A percentile compares a stretch with the other conserved stretches of the same genome.
Evolutionary conservation across 2,888 invertebrate genomes (phyloP).

Genomic region (Pyralis farinalis): DNA sequence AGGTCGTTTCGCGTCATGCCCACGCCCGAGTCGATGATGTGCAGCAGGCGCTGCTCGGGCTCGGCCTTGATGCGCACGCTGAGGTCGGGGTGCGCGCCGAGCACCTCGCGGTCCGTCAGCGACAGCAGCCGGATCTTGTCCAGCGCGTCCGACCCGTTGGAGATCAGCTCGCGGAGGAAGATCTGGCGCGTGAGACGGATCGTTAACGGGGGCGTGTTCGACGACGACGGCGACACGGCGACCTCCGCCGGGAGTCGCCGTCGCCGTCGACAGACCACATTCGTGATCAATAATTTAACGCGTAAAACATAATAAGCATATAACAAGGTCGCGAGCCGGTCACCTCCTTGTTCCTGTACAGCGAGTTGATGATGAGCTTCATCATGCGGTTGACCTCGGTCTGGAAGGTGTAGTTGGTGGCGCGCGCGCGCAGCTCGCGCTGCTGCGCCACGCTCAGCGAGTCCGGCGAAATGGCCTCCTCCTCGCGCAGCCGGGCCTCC

Average conservation of each 20-base stretch:
- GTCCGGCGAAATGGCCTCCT: conserved; percentile 97
- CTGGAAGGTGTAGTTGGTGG: conserved; percentile 95
- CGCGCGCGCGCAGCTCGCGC: conserved; percentile 93
- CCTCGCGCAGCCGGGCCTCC: conserved; percentile 94
- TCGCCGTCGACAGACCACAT: too few species aligned
- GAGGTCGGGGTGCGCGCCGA: conserved; percentile 90
- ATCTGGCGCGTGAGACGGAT: conserved; percentile 83
- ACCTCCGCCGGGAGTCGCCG: not conserved
- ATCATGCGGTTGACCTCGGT: conserved; percentile 99
- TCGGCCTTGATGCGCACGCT: conserved; percentile 96
- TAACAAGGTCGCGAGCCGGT: too few species aligned
- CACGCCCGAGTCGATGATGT: conserved; percentile 97
- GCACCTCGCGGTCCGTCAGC: conserved; percentile 90
- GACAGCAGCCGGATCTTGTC: conserved; percentile 98
- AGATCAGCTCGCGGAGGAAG: conserved; percentile 98
- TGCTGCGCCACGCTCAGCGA: conserved; percentile 96
- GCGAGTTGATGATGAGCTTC: conserved; percentile 99
- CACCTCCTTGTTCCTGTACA: conserved; percentile 99
- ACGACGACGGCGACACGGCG: not conserved
- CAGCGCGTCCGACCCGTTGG: conserved; percentile 99
- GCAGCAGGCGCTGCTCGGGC: conserved; percentile 93
- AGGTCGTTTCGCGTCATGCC: conserved; percentile 98
- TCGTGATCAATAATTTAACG: too few species aligned
- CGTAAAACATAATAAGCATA: too few species aligned
- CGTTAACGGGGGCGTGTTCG: too few species aligned